A percentile compares a stretch with the other conserved stretches of the same genome.
Conservation (phyloP, 2,888 invertebrate genomes). For the Lasius fuliginosus region DNA sequence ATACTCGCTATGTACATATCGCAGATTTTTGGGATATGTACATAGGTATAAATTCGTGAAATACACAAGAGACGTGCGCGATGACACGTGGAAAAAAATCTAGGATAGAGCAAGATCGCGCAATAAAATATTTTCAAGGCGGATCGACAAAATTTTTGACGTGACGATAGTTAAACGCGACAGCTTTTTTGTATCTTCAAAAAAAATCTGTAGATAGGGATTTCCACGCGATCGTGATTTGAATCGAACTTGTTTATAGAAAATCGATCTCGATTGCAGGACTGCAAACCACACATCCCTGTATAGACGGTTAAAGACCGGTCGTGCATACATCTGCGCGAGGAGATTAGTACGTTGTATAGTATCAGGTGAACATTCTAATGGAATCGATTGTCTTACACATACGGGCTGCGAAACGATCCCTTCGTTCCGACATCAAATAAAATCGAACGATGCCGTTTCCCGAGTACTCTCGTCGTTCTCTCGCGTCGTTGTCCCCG, state of each 20-base stretch:
- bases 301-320: neutral
- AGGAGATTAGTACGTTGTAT: constrained; percentile 19
- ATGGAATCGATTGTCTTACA: constrained; percentile 42
- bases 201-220: neutral
- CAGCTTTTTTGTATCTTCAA: neutral
- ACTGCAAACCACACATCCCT: neutral
- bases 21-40: constrained; percentile 20
- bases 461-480: constrained; percentile 34
- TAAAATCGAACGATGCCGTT: constrained; percentile 51
- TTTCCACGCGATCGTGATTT: neutral
- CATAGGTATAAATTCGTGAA: constrained; percentile 42
- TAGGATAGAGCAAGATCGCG: neutral
- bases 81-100: constrained; percentile 30
- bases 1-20: constrained; percentile 12
- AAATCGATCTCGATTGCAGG: constrained; percentile 29
- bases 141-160: constrained; percentile 19
- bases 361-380: constrained; percentile 26
- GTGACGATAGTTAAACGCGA: neutral
- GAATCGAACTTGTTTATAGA: neutral
- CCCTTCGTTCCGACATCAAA: constrained; percentile 32
- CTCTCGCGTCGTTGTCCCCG: constrained; percentile 25
- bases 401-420: constrained; percentile 26
- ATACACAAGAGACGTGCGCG: constrained; percentile 22
- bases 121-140: constrained; percentile 42
- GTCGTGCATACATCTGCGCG: constrained; percentile 17